These are phyloP conservation scores for Sardinella longiceps DNA, from an alignment of 2,797 vertebrate species.

Conservation along the genomic window DNA sequence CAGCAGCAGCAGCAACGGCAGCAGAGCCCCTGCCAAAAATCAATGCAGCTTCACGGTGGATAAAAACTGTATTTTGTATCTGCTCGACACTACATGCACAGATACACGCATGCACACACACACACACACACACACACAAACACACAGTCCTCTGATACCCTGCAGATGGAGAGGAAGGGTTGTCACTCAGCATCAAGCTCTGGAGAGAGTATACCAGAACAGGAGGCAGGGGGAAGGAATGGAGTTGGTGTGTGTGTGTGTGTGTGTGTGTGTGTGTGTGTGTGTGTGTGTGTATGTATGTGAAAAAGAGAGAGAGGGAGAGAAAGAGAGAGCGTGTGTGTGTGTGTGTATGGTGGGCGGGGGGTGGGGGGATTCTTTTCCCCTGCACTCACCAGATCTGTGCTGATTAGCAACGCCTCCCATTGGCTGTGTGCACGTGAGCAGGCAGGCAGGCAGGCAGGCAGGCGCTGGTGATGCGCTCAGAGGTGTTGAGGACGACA, in stretches of 20 bases:
- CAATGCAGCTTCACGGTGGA: neutral
- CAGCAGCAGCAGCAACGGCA: neutral
- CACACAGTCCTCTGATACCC: conserved; percentile 24
- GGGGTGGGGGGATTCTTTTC: neutral
- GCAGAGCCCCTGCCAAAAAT: neutral
- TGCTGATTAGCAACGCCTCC: conserved; percentile 3
- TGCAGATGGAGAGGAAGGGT: conserved; percentile 16
- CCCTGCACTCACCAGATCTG: conserved; percentile 7
- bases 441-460: neutral
- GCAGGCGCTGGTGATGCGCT: neutral
- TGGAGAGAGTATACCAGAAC: neutral
- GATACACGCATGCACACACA: neutral
- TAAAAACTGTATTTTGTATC: conserved; percentile 7
- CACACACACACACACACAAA: conserved; percentile 10
- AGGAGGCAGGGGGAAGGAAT: neutral
- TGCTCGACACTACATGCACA: neutral
- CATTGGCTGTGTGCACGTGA: neutral
- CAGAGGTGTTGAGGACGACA: neutral
- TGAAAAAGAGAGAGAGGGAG: no score
- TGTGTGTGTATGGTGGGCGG: neutral
- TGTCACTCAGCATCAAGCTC: conserved; percentile 26
- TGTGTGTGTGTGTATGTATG: neutral
- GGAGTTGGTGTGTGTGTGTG: conserved; percentile 23
- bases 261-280: neutral
- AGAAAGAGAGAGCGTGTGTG: no score